Evolutionary conservation across 2,797 vertebrate species (phyloP).

Genomic region (Dendrocincla fuliginosa): DNA sequence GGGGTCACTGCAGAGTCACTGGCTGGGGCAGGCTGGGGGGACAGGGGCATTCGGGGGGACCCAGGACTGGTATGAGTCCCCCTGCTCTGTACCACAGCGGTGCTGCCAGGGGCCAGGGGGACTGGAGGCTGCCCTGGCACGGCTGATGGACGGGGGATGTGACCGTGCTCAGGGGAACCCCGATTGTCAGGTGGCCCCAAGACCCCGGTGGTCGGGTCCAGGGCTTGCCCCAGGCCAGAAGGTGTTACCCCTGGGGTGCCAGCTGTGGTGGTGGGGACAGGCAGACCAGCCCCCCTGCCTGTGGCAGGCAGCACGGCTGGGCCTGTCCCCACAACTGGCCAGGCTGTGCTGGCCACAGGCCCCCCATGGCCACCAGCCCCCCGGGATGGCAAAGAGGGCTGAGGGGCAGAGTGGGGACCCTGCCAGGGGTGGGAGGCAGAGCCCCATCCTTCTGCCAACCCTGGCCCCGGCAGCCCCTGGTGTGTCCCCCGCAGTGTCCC

Average conservation of each 20-base stretch:
- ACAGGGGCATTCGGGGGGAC: fast-evolving
- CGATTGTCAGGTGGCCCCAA: fast-evolving
- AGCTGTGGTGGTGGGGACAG: neutral
- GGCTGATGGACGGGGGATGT: neutral
- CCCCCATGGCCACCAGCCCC: fast-evolving
- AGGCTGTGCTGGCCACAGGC: neutral
- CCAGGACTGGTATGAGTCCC: fast-evolving
- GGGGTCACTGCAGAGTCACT: neutral
- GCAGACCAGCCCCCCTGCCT: fast-evolving
- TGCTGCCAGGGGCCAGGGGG: neutral
- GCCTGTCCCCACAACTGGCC: fast-evolving
- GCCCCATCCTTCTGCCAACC: neutral
- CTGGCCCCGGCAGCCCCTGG: neutral
- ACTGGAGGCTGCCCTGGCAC: fast-evolving
- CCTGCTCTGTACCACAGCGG: fast-evolving
- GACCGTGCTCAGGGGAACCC: neutral
- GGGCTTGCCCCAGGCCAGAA: fast-evolving
- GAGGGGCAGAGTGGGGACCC: neutral
- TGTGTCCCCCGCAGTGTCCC: neutral
- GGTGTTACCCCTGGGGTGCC: neutral
- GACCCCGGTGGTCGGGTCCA: fast-evolving
- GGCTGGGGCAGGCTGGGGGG: neutral
- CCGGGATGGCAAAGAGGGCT: fast-evolving
- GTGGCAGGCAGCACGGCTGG: neutral
- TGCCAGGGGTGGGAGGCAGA: fast-evolving